Percentiles rank a stretch among this genome's conserved stretches.
phyloP scores from a whole-genome alignment of 2,797 vertebrate genomes.

The Morelia viridis region DNA sequence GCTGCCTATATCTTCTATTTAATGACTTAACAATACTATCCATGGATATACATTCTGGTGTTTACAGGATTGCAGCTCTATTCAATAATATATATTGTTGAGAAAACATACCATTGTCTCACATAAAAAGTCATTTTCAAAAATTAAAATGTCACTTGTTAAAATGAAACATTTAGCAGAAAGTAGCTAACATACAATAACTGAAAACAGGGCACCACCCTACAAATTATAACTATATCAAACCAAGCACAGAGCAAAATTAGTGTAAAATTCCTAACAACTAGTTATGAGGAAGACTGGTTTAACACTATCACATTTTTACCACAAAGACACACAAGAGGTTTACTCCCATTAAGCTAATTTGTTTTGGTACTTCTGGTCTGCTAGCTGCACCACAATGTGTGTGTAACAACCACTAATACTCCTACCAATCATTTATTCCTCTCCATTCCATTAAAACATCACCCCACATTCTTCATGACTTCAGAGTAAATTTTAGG shows the following conservation, averaged over 20 bases:
- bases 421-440: background rate
- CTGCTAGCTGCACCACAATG: background rate
- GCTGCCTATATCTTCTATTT: background rate
- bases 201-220: background rate
- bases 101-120: too few species aligned
- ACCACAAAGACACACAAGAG: background rate
- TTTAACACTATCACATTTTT: background rate
- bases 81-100: too few species aligned
- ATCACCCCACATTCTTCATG: background rate
- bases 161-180: too few species aligned
- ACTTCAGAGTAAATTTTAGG: background rate
- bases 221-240: background rate
- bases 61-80: too few species aligned
- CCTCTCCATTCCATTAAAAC: background rate
- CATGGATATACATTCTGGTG: background rate
- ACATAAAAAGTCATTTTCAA: too few species aligned
- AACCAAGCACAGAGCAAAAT: background rate
- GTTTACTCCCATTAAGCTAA: background rate
- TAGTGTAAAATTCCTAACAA: background rate
- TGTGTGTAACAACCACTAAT: background rate
- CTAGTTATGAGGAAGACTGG: too few species aligned
- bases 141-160: too few species aligned
- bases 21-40: background rate
- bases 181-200: background rate
- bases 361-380: background rate